Evolutionary conservation across 2,888 invertebrate species (phyloP), one percentile per base, ranked within the genome.

Genomic region (Aphidoletes aphidimyza): DNA sequence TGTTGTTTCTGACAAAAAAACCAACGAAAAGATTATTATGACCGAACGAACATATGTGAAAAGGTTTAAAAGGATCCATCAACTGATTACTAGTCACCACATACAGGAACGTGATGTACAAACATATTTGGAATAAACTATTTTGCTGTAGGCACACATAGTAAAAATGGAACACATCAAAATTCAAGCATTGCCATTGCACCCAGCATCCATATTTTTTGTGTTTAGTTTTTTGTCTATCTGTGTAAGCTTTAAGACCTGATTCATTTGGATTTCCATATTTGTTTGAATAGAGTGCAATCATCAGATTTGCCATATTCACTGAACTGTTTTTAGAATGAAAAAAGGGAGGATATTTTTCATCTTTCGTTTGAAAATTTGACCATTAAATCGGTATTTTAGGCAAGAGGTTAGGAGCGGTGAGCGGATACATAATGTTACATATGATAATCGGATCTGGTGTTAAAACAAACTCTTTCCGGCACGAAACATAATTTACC

Each of bases 21-120:
- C 54, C 54, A 54, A 54, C 69, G 69, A 69, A 69, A n/a, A 69
- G 54, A n/a, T 69, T 69, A 34, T 69, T 69, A 69, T 69, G 69
- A 69, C 69, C 26, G 30, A 69, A 69, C 69, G 69, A 69, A 69
- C 69, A 69, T 30, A 69, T 69, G 69, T 69, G 69, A 69, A 34
- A n/a, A 69, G 69, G 30, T 69, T 69, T 34, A 69, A 69, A 69
- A 69, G 69, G 69, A 69, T 69, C 30, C 34, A 69, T 69, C 69
- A 69, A 69, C 69, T 69, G 69, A 69, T 30, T 30, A 69, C 34
- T 14, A 69, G 26, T 30, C 69, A 34, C 69, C 69, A 69, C 34
- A 69, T 30, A 69, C 34, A 69, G 14, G 30, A 19, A 69, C 69
- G 69, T 30, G 69, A 30, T 69, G 69, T 14, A 69, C 69, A 30